Conservation (phyloP, 2,797 vertebrate species). For the Bradypus variegatus region DNA sequence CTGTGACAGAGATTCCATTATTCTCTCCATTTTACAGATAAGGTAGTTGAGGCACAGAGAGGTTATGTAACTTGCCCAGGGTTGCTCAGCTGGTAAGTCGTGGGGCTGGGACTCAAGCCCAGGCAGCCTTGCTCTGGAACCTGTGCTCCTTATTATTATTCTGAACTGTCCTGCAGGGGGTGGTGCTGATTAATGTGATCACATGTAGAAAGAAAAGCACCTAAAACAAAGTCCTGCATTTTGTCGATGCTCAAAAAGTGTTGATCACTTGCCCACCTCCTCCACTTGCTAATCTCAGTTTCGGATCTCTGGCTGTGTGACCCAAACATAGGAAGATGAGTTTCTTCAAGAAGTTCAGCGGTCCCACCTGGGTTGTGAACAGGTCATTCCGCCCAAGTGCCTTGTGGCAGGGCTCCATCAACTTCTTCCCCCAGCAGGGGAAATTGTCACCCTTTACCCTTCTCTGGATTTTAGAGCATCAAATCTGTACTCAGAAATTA, state of each 20-base stretch:
- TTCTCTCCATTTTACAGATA: background rate
- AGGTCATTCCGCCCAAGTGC: background rate
- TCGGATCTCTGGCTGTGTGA: background rate
- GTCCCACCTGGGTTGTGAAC: background rate
- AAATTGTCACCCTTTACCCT: background rate
- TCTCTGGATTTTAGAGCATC: background rate
- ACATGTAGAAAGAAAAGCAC: background rate
- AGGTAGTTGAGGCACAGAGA: background rate
- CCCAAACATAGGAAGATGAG: background rate
- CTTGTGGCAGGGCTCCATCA: background rate
- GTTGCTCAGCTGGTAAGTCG: background rate
- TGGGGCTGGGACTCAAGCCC: background rate
- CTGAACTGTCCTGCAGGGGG: background rate
- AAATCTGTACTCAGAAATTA: background rate
- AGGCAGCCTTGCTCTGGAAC: background rate
- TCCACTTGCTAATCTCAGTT: background rate
- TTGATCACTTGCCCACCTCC: background rate
- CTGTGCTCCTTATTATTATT: background rate
- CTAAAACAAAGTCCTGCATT: background rate
- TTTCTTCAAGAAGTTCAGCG: background rate
- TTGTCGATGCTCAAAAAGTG: background rate
- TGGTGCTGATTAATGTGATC: background rate
- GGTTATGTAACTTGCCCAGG: background rate
- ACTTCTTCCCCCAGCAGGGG: background rate
- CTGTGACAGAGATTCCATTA: background rate